These are phyloP conservation scores for Lysandra bellargus DNA, from an alignment of 2,888 invertebrate species.

Conservation along the genomic window DNA sequence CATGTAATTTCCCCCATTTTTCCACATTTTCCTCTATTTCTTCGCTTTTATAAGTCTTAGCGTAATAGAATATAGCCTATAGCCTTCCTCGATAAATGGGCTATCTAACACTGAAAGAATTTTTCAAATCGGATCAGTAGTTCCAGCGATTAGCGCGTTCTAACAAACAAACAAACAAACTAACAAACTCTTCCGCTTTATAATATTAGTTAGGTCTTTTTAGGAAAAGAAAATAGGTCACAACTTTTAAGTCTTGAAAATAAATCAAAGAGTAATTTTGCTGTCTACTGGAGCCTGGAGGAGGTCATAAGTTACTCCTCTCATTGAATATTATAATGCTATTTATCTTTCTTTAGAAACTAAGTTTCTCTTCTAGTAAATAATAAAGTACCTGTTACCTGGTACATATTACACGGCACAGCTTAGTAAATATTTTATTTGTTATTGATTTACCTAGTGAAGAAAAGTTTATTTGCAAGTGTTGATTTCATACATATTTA, in stretches of 20 bases:
- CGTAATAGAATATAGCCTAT: no score
- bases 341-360: constrained; percentile 13
- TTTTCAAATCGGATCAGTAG: no score
- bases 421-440: constrained; percentile 3
- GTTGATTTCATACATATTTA: neutral
- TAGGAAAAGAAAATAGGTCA: no score
- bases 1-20: no score
- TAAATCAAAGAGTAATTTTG: neutral
- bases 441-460: neutral
- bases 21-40: no score
- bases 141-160: no score
- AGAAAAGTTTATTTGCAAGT: neutral
- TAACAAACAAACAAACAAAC: no score
- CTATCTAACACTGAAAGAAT: no score
- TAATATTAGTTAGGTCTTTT: no score
- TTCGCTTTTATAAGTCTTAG: no score
- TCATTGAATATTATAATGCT: constrained; percentile 11
- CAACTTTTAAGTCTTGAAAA: neutral
- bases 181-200: no score
- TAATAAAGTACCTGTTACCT: neutral
- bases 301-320: neutral
- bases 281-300: neutral
- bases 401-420: neutral
- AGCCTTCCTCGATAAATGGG: no score
- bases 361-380: constrained; percentile 3